Evolutionary conservation across 2,888 invertebrate genomes (phyloP).

Genomic region (Pterostichus madidus): DNA sequence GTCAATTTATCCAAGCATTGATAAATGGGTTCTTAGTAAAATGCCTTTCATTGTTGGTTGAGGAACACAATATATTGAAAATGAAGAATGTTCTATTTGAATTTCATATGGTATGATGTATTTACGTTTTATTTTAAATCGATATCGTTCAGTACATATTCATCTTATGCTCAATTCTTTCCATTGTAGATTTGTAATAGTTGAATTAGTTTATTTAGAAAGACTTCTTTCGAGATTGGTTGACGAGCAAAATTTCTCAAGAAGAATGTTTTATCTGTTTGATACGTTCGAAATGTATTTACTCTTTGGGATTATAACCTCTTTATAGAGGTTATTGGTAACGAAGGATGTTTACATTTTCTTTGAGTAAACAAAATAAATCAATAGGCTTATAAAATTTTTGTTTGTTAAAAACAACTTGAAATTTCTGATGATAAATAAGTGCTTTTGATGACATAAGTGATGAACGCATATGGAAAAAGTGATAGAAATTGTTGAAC

Average conservation of each 20-base stretch:
- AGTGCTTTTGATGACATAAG: too few relatives aligned
- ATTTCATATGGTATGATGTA: too few relatives aligned
- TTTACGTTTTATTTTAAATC: background rate
- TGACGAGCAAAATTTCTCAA: background rate
- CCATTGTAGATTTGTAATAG: background rate
- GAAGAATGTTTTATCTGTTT: slow-evolving; percentile 10
- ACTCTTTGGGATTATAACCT: slow-evolving; percentile 20
- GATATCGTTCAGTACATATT: background rate
- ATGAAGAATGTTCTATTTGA: too few relatives aligned
- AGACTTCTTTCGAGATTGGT: background rate
- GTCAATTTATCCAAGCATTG: too few relatives aligned
- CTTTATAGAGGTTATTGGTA: slow-evolving; percentile 46
- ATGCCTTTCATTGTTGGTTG: too few relatives aligned
- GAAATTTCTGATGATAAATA: background rate
- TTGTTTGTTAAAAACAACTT: background rate
- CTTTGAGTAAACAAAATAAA: slow-evolving; percentile 43
- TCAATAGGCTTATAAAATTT: slow-evolving; percentile 37
- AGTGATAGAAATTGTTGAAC: too few relatives aligned
- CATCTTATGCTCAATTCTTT: background rate
- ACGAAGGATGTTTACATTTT: slow-evolving; percentile 41
- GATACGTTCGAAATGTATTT: slow-evolving; percentile 19
- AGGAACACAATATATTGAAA: too few relatives aligned
- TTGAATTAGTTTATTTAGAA: background rate
- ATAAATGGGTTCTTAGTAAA: too few relatives aligned
- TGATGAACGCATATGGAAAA: too few relatives aligned